These are phyloP conservation scores for Agrotis clavis DNA, from an alignment of 2,888 invertebrate species.

Conservation along the genomic window DNA sequence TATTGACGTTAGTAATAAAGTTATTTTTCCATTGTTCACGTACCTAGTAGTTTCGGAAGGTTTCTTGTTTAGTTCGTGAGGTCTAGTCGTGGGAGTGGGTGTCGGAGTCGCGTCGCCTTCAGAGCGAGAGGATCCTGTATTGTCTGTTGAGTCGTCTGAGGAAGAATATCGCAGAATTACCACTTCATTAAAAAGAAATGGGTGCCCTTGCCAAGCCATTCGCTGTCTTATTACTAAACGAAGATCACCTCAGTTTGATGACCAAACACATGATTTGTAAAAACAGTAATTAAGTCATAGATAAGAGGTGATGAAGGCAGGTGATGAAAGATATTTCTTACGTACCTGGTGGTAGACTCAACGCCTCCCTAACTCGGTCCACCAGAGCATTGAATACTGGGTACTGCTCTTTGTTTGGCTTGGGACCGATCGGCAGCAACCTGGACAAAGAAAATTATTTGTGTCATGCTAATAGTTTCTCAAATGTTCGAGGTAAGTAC, in stretches of 20 bases:
- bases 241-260: no score
- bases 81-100: conserved; percentile 69
- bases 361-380: conserved; percentile 94
- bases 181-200: no score
- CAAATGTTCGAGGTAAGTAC: no score
- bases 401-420: conserved; percentile 90
- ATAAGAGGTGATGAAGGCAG: no score
- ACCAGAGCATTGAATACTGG: conserved; percentile 92
- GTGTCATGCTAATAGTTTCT: no score
- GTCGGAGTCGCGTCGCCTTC: conserved; percentile 76
- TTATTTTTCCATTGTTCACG: background rate
- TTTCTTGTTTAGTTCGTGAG: conserved; percentile 80
- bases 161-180: no score
- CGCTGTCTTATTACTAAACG: no score
- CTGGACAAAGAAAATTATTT: conserved; percentile 72
- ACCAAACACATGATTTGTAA: no score
- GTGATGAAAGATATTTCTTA: background rate
- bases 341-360: conserved; percentile 92
- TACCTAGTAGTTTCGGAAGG: conserved; percentile 76
- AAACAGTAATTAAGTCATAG: no score
- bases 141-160: conserved; percentile 78
- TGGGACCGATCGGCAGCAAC: conserved; percentile 95
- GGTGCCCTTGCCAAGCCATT: no score
- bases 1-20: background rate
- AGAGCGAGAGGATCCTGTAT: conserved; percentile 83